Evolutionary conservation across 2,113 vertebrate genomes (phyloP).

Genomic region (Cochlearius cochlearius): DNA sequence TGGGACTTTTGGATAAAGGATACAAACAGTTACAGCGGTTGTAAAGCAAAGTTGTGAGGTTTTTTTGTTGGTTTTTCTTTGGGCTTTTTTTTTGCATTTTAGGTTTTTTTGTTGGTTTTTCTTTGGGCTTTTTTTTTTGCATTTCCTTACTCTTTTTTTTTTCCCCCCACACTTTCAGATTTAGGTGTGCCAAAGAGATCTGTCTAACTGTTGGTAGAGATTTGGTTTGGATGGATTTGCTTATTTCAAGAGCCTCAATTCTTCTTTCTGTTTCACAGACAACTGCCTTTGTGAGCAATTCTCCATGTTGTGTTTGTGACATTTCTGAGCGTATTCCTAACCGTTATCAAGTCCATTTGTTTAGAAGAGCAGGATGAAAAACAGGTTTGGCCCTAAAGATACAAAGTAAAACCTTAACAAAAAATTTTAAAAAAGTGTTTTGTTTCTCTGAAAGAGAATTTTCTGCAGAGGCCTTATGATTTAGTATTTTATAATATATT

Average conservation of each 20-base stretch:
- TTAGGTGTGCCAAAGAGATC: neutral
- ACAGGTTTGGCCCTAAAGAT: neutral
- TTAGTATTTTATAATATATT: neutral
- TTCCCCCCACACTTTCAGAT: neutral
- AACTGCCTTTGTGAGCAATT: neutral
- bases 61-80: neutral
- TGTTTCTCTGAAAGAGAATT: neutral
- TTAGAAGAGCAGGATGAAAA: neutral
- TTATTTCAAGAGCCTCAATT: neutral
- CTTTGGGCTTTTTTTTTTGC: rapidly evolving
- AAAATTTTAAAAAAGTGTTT: neutral
- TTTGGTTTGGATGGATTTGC: neutral
- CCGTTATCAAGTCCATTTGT: neutral
- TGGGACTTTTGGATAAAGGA: neutral
- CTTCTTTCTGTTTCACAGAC: neutral
- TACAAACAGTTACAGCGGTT: neutral
- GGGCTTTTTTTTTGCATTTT: rapidly evolving
- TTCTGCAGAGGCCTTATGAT: neutral
- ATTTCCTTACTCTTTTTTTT: rapidly evolving
- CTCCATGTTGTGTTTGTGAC: neutral
- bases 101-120: neutral
- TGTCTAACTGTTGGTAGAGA: neutral
- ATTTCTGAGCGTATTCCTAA: neutral
- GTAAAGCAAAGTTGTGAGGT: neutral
- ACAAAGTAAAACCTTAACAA: neutral